Evolutionary conservation across 2,797 vertebrate species (phyloP).

Genomic region (Alcedo quadribrachys): DNA sequence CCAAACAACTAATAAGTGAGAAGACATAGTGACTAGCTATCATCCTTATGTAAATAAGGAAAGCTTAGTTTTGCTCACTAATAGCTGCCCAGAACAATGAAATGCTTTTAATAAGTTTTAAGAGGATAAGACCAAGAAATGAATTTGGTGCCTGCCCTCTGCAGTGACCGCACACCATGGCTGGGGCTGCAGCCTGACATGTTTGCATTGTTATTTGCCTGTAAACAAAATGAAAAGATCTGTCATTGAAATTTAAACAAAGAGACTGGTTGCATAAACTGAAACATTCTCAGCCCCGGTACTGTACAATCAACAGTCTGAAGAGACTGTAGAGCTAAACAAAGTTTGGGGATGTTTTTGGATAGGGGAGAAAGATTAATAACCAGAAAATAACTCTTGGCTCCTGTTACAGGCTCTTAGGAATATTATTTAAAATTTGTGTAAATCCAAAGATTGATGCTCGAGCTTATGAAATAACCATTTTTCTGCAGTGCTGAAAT

Average conservation of each 20-base stretch:
- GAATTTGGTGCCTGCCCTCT: slow-evolving; percentile 31
- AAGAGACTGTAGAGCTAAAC: slow-evolving; percentile 67
- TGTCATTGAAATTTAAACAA: slow-evolving; percentile 76
- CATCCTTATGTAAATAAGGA: slow-evolving; percentile 64
- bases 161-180: slow-evolving; percentile 50
- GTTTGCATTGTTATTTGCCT: slow-evolving; percentile 71
- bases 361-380: slow-evolving; percentile 69
- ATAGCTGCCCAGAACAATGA: slow-evolving; percentile 47
- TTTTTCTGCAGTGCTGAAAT: slow-evolving; percentile 45
- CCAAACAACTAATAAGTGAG: slow-evolving; percentile 63
- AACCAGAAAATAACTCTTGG: slow-evolving; percentile 72
- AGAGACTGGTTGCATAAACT: slow-evolving; percentile 73
- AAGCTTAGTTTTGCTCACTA: slow-evolving; percentile 56
- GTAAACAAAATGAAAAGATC: slow-evolving; percentile 78
- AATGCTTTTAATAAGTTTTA: slow-evolving; percentile 70
- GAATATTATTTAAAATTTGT: slow-evolving; percentile 53
- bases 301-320: slow-evolving; percentile 58
- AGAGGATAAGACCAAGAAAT: slow-evolving; percentile 53
- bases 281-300: slow-evolving; percentile 61
- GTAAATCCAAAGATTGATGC: slow-evolving; percentile 63
- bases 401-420: slow-evolving; percentile 57
- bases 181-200: slow-evolving; percentile 34
- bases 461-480: slow-evolving; percentile 54
- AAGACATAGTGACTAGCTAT: slow-evolving; percentile 26
- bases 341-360: slow-evolving; percentile 70